Evolutionary conservation across 37 sponge, comb jelly and placozoan species (phyloP).

Genomic region (Hexactinellida sp.): DNA sequence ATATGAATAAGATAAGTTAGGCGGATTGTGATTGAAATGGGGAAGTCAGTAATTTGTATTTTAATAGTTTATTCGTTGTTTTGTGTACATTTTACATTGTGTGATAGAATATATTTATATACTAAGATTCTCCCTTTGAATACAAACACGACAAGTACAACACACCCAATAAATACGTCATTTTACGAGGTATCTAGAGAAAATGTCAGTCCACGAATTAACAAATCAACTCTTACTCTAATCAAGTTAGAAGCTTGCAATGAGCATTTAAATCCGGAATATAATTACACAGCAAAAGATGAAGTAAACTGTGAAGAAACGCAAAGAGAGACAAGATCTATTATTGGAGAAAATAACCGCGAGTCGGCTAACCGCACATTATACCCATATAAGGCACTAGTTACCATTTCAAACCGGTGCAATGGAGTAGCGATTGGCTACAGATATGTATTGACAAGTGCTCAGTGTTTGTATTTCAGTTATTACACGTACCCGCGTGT

Average conservation of each 20-base stretch:
- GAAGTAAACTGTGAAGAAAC: not conserved
- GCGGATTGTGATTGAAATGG: no score
- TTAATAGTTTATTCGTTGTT: not conserved
- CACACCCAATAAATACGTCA: not conserved
- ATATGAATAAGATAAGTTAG: no score
- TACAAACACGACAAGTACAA: not conserved
- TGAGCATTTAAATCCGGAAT: not conserved
- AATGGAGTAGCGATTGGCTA: not conserved
- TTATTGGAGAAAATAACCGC: not conserved
- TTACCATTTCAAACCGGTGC: not conserved
- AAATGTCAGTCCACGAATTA: not conserved
- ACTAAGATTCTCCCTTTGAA: not conserved
- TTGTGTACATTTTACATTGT: not conserved
- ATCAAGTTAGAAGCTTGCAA: not conserved
- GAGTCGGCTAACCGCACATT: not conserved
- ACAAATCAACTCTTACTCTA: not conserved
- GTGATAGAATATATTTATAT: conserved; percentile 1
- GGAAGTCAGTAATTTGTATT: not conserved
- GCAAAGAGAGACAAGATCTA: not conserved
- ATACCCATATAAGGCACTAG: not conserved
- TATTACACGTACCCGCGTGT: not conserved
- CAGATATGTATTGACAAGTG: not conserved
- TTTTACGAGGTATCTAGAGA: not conserved
- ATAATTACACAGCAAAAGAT: not conserved
- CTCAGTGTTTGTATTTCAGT: not conserved